Conservation (phyloP, 2,797 vertebrate species). For the Nyctalus aviator region DNA sequence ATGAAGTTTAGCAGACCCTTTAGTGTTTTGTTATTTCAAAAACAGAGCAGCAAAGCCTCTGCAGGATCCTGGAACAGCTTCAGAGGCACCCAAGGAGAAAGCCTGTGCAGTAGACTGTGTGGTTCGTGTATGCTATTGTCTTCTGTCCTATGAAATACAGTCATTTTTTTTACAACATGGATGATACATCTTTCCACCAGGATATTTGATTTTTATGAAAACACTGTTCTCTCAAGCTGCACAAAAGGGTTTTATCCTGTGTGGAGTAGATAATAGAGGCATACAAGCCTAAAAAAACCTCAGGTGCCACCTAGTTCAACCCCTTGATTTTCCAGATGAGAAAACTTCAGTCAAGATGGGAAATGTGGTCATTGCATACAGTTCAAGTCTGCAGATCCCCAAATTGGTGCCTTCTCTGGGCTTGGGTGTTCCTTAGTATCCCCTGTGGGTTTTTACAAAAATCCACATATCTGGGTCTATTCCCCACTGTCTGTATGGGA, state of each 20-base stretch:
- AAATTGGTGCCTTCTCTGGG: background rate
- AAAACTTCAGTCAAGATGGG: background rate
- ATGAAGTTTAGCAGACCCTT: background rate
- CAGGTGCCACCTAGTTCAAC: background rate
- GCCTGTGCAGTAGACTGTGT: background rate
- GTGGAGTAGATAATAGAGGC: background rate
- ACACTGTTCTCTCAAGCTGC: background rate
- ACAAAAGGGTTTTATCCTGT: background rate
- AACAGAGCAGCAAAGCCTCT: background rate
- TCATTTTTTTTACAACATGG: background rate
- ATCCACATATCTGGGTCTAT: background rate
- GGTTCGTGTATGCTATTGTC: conserved; percentile 7
- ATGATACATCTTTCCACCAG: background rate
- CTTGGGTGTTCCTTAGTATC: background rate
- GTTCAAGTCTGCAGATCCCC: background rate
- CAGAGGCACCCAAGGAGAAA: background rate
- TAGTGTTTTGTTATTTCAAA: conserved; percentile 25
- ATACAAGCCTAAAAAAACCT: background rate
- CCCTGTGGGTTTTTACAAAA: background rate
- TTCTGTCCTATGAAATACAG: conserved; percentile 26
- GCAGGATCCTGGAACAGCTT: background rate
- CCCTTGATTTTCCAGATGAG: conserved; percentile 23
- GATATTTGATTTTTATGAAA: conserved; percentile 42
- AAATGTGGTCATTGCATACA: background rate
- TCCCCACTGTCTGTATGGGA: background rate